Evolutionary conservation across 2,888 invertebrate genomes (phyloP).

Genomic region (Disparrhopalites patrizii): DNA sequence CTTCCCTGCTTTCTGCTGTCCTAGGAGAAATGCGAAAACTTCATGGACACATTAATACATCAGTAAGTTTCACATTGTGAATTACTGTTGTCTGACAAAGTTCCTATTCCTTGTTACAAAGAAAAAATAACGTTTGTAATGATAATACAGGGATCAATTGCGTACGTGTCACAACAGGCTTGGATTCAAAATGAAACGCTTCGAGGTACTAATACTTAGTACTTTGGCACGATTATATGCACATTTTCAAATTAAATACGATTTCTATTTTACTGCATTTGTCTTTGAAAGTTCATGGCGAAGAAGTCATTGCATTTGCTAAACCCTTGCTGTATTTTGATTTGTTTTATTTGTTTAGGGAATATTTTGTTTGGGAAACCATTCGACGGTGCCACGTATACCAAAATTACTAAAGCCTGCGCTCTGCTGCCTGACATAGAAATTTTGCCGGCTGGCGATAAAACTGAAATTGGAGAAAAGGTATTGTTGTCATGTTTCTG

Average conservation of each 20-base stretch:
- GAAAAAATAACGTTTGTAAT: neutral
- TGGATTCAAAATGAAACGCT: conserved; percentile 98
- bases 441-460: conserved; percentile 89
- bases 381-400: conserved; percentile 67
- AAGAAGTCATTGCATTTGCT: too few species aligned
- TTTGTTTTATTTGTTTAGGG: too few species aligned
- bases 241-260: too few species aligned
- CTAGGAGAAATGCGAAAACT: conserved; percentile 54
- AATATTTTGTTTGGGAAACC: conserved; percentile 89
- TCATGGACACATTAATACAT: conserved; percentile 24
- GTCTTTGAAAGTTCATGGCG: too few species aligned
- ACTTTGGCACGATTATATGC: too few species aligned
- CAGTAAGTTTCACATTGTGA: neutral
- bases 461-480: conserved; percentile 98
- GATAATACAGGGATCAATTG: conserved; percentile 56
- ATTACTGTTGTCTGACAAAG: neutral
- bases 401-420: conserved; percentile 79
- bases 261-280: too few species aligned
- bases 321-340: too few species aligned
- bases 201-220: too few species aligned
- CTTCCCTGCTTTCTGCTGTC: conserved; percentile 54
- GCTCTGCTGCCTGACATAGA: conserved; percentile 87
- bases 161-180: conserved; percentile 90
- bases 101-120: neutral
- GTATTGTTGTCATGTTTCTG: conserved; percentile 48